These are phyloP conservation scores for Trichomycterus rosablanca DNA, from an alignment of 2,113 vertebrate species.

Conservation along the genomic window DNA sequence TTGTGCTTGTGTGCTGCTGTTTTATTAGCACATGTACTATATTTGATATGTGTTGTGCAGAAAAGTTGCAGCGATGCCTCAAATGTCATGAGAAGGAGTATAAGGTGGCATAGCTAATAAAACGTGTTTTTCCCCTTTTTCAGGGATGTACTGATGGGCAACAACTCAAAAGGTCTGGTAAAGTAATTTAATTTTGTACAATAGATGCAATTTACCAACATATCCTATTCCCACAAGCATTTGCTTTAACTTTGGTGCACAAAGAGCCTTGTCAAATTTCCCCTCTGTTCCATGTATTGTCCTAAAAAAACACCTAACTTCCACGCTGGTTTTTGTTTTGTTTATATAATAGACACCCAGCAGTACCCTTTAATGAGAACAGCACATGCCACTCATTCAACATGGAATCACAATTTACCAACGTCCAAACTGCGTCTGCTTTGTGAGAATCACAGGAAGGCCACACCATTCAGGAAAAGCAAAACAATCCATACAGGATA, in stretches of 20 bases:
- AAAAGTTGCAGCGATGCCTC: too few species aligned
- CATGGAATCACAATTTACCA: slow-evolving; percentile 33
- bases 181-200: slow-evolving; percentile 15
- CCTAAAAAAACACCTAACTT: too few species aligned
- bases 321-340: slow-evolving; percentile 56
- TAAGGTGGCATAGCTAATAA: too few species aligned
- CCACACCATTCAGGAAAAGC: slow-evolving; percentile 34
- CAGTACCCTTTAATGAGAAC: slow-evolving; percentile 55
- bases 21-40: too few species aligned
- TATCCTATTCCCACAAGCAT: neutral
- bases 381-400: slow-evolving; percentile 59
- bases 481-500: slow-evolving; percentile 35
- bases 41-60: too few species aligned
- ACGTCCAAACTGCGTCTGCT: neutral
- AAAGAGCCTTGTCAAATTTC: too few species aligned
- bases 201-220: slow-evolving; percentile 9
- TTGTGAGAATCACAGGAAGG: slow-evolving; percentile 14
- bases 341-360: slow-evolving; percentile 39
- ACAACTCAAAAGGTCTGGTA: neutral
- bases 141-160: too few species aligned
- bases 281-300: slow-evolving; percentile 53
- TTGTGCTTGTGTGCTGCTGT: too few species aligned
- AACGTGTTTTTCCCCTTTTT: too few species aligned
- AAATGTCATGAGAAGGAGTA: too few species aligned
- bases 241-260: neutral